Percentiles rank a stretch among this genome's conserved stretches.
These are phyloP conservation scores for Nysson spinosus DNA, from an alignment of 2,888 invertebrate genomes.

Conservation along the genomic window DNA sequence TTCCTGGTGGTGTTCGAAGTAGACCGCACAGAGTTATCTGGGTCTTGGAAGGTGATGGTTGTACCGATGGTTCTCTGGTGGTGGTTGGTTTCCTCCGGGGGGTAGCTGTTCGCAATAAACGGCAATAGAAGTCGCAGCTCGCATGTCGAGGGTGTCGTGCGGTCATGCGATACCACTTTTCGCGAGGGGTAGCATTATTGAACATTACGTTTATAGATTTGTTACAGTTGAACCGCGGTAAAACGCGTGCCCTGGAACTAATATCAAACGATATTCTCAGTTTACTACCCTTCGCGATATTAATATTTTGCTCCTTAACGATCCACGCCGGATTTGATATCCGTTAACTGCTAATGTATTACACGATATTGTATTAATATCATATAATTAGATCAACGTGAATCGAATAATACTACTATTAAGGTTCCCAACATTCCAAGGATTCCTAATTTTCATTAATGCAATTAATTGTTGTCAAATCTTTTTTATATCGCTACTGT, in stretches of 20 bases:
- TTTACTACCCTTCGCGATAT: background rate
- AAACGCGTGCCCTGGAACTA: slow-evolving; percentile 18
- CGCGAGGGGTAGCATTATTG: slow-evolving; percentile 61
- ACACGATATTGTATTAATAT: no score
- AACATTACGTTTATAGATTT: slow-evolving; percentile 68
- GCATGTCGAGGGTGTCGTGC: slow-evolving; percentile 61
- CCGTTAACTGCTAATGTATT: no score
- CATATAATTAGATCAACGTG: no score
- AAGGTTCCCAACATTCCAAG: no score
- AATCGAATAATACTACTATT: no score
- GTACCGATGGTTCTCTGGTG: slow-evolving; percentile 15
- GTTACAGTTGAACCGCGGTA: slow-evolving; percentile 38
- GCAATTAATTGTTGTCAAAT: no score
- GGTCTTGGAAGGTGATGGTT: slow-evolving; percentile 10
- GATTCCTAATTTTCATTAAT: no score
- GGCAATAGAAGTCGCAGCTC: slow-evolving; percentile 37
- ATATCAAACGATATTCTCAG: background rate
- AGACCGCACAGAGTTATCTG: slow-evolving; percentile 38
- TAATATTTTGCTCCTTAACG: no score
- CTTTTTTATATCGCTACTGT: no score
- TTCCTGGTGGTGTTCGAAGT: slow-evolving; percentile 23
- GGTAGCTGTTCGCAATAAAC: slow-evolving; percentile 35
- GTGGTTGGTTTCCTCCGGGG: background rate
- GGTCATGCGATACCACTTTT: slow-evolving; percentile 62
- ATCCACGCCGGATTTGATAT: no score